Percentiles rank a stretch among this genome's conserved stretches.
Conservation (phyloP, 2,888 invertebrate species). For the Dysmachus trigonus region DNA sequence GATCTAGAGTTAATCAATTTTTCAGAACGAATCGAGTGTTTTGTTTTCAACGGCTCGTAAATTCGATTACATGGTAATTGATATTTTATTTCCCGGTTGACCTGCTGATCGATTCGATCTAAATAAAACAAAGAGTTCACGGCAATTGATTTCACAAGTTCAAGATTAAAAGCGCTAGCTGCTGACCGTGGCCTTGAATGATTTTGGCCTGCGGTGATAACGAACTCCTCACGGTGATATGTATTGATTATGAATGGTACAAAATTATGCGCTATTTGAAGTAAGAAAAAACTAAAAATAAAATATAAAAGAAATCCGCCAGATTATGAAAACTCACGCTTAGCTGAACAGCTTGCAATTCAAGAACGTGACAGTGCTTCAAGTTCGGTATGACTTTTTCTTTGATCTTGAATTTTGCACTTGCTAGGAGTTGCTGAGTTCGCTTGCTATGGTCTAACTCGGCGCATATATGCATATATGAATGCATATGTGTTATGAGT, state of each 20-base stretch:
- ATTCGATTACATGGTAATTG: neutral
- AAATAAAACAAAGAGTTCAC: neutral
- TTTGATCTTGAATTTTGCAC: neutral
- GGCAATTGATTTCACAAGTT: neutral
- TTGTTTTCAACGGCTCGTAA: neutral
- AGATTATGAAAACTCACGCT: neutral
- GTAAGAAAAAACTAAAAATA: neutral
- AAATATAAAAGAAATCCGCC: neutral
- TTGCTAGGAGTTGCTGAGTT: neutral
- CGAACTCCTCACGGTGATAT: neutral
- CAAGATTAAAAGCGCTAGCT: neutral
- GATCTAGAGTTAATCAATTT: neutral
- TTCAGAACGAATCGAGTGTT: neutral
- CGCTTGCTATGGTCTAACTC: neutral
- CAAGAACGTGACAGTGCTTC: neutral
- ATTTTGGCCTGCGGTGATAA: neutral
- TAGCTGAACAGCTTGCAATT: neutral
- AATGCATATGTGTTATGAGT: too few relatives aligned
- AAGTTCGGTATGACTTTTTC: neutral
- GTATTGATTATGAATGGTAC: neutral
- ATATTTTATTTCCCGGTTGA: neutral
- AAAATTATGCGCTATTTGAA: neutral
- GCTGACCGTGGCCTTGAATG: neutral
- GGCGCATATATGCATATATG: neutral
- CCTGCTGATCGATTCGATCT: neutral